Evolutionary conservation across 2,113 vertebrate species (phyloP).

Genomic region (Crotophaga sulcirostris): DNA sequence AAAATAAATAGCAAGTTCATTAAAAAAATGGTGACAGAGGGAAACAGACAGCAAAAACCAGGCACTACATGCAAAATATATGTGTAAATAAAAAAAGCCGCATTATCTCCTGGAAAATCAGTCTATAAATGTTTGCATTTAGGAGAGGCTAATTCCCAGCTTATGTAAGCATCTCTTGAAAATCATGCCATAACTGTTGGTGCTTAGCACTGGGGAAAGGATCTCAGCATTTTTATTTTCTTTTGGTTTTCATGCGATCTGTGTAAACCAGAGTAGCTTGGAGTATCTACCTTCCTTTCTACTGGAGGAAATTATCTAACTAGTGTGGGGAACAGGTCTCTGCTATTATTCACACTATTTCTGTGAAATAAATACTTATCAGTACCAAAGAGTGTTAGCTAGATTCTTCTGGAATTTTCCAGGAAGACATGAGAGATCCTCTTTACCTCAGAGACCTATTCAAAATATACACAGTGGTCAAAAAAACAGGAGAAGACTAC

Average conservation of each 20-base stretch:
- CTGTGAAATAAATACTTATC: background rate
- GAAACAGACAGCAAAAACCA: background rate
- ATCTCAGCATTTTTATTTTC: background rate
- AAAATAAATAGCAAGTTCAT: slow-evolving; percentile 22
- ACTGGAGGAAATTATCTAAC: background rate
- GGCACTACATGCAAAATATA: background rate
- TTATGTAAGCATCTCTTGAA: background rate
- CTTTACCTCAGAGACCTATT: background rate
- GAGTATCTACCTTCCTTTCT: background rate
- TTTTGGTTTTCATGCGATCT: background rate
- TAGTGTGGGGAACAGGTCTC: background rate
- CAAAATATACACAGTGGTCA: background rate
- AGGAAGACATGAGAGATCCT: background rate
- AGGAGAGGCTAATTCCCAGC: background rate
- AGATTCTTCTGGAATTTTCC: background rate
- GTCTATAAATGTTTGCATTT: background rate
- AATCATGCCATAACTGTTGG: background rate
- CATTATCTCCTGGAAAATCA: background rate
- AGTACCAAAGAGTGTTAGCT: background rate
- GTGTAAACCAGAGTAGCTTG: background rate
- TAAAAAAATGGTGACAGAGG: background rate
- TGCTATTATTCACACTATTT: background rate
- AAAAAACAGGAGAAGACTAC: background rate
- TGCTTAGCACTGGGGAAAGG: background rate
- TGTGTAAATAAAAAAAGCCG: background rate